phyloP scores from a whole-genome alignment of 2,888 invertebrate genomes.

The Cheilosia pagana region DNA sequence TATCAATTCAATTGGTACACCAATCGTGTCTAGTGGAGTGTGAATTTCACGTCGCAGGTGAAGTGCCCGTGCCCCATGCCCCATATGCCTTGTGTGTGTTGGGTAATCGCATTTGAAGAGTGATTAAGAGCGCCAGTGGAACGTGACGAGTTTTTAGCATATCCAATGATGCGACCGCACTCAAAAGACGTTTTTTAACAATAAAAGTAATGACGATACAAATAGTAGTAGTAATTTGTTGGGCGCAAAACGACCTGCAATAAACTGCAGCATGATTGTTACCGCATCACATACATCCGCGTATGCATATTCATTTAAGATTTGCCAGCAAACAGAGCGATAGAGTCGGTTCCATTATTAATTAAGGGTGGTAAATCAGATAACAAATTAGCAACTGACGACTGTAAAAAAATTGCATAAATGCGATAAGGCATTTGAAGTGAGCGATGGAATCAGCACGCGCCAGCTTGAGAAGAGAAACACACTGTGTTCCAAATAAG shows the following conservation, averaged over 20 bases:
- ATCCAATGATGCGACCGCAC: constrained; percentile 20
- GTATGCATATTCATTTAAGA: constrained; percentile 22
- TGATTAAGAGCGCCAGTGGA: constrained; percentile 16
- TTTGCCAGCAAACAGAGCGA: neutral
- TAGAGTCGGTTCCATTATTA: neutral
- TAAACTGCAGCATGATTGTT: neutral
- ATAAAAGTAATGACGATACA: neutral
- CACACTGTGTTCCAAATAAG: too few species aligned
- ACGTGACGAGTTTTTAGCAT: neutral
- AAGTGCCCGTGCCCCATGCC: neutral
- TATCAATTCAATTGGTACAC: constrained; percentile 28
- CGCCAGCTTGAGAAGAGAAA: too few species aligned
- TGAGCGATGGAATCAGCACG: neutral
- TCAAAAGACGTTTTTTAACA: neutral
- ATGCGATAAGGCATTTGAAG: neutral
- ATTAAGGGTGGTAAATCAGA: constrained; percentile 3
- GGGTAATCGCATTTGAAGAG: constrained; percentile 16
- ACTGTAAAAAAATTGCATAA: constrained; percentile 7
- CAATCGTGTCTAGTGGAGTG: constrained; percentile 18
- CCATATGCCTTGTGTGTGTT: neutral
- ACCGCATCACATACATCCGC: neutral
- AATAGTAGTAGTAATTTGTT: neutral
- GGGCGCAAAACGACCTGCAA: constrained; percentile 2
- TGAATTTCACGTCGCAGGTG: constrained; percentile 1
- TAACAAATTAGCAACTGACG: constrained; percentile 6